Evolutionary conservation across 2,797 vertebrate species (phyloP).

Genomic region (Sphenodon punctatus): DNA sequence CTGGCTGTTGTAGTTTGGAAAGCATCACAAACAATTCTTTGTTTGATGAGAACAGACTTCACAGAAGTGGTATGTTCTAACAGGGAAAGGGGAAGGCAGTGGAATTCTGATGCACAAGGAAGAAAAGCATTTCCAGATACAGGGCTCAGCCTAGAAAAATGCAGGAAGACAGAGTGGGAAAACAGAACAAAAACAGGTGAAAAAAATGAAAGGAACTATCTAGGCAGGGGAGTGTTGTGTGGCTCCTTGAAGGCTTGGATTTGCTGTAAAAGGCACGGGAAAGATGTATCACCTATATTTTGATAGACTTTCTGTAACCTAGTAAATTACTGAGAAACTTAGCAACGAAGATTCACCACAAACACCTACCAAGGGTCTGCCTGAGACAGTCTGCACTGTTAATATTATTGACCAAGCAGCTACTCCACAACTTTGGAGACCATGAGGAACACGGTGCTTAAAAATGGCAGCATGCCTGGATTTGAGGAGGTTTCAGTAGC

Average conservation of each 20-base stretch:
- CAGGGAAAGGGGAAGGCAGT: background rate
- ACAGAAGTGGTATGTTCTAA: background rate
- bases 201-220: background rate
- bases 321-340: background rate
- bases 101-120: background rate
- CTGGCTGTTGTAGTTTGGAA: background rate
- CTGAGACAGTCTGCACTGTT: background rate
- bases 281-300: background rate
- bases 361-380: background rate
- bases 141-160: background rate
- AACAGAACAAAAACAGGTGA: background rate
- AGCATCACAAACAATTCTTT: background rate
- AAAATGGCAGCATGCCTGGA: background rate
- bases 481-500: background rate
- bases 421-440: background rate
- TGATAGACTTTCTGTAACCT: background rate
- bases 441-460: background rate
- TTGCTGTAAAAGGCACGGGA: background rate
- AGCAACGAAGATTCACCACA: background rate
- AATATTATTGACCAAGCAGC: background rate
- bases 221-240: background rate
- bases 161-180: background rate
- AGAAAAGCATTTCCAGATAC: background rate
- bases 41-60: background rate
- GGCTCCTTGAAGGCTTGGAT: background rate